These are phyloP conservation scores for Agrypnus murinus DNA, from an alignment of 2,888 invertebrate species.

Conservation along the genomic window DNA sequence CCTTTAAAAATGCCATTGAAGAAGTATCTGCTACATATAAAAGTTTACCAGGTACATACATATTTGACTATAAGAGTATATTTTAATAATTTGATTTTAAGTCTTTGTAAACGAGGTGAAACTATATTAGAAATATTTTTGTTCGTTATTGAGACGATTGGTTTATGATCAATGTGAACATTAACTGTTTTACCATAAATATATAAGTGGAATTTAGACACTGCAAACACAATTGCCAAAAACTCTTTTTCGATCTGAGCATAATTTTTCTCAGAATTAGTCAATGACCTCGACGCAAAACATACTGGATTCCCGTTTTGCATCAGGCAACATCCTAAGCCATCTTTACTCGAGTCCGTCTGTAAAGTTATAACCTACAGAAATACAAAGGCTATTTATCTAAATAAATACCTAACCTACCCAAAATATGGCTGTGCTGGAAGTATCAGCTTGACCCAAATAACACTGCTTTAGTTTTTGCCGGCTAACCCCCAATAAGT, in stretches of 20 bases:
- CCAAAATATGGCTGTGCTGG: too few relatives aligned
- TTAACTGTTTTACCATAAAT: slow-evolving; percentile 26
- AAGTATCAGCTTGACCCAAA: too few relatives aligned
- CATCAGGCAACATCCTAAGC: background rate
- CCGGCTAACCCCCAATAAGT: too few relatives aligned
- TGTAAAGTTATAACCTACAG: too few relatives aligned
- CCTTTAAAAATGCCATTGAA: slow-evolving; percentile 27
- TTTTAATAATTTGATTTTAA: too few relatives aligned
- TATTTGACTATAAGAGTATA: background rate
- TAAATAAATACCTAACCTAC: too few relatives aligned
- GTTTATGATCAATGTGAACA: slow-evolving; percentile 35
- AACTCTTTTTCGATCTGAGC: slow-evolving; percentile 40
- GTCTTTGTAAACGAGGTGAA: slow-evolving; percentile 9
- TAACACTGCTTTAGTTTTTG: too few relatives aligned
- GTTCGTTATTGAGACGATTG: slow-evolving; percentile 14
- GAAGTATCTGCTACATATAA: slow-evolving; percentile 29
- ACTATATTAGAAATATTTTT: background rate
- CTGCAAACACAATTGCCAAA: slow-evolving; percentile 19
- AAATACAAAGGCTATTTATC: too few relatives aligned
- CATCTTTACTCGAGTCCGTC: background rate
- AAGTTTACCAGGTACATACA: slow-evolving; percentile 22
- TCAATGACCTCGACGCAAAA: slow-evolving; percentile 31
- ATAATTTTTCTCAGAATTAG: slow-evolving; percentile 23
- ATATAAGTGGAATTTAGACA: slow-evolving; percentile 33
- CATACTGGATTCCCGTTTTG: slow-evolving; percentile 1